These are phyloP conservation scores for Tetrapedia diversipes DNA, from an alignment of 2,888 invertebrate genomes.

Conservation along the genomic window DNA sequence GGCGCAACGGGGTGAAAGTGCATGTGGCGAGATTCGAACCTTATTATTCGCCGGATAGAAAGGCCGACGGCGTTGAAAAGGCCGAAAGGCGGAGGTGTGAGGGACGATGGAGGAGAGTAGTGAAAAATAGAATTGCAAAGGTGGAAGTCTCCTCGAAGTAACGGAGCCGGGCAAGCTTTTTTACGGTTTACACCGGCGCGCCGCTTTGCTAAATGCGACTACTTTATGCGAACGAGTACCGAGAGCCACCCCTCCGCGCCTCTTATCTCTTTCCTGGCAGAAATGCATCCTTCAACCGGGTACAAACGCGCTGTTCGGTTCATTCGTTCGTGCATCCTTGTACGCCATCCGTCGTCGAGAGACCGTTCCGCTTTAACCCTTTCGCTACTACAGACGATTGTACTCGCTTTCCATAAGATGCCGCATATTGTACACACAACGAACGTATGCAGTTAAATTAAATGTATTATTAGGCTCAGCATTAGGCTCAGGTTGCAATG, in stretches of 20 bases:
- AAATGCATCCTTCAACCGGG: conserved; percentile 40
- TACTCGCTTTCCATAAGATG: no score
- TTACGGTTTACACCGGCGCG: conserved; percentile 39
- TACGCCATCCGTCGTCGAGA: background rate
- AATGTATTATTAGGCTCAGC: no score
- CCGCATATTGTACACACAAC: no score
- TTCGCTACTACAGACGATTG: no score
- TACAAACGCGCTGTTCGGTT: conserved; percentile 26
- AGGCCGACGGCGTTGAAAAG: conserved; percentile 11
- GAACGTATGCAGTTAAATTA: no score
- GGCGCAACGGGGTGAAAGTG: background rate
- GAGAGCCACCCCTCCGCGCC: background rate
- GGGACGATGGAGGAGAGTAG: background rate
- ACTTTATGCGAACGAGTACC: conserved; percentile 35
- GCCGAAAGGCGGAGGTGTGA: background rate
- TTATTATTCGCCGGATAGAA: conserved; percentile 39
- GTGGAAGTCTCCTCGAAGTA: conserved; percentile 19
- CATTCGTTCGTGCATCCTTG: conserved; percentile 6
- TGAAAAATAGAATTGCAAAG: conserved; percentile 23
- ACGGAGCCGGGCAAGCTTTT: conserved; percentile 21
- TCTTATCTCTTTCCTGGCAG: conserved; percentile 16
- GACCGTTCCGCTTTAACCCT: conserved; percentile 25
- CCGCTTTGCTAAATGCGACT: conserved; percentile 37
- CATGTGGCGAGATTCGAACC: conserved; percentile 35
- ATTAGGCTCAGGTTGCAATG: no score